Evolutionary conservation across 2,113 vertebrate species (phyloP), one percentile per base, ranked within the genome.

Genomic region (Podarcis raffonei): DNA sequence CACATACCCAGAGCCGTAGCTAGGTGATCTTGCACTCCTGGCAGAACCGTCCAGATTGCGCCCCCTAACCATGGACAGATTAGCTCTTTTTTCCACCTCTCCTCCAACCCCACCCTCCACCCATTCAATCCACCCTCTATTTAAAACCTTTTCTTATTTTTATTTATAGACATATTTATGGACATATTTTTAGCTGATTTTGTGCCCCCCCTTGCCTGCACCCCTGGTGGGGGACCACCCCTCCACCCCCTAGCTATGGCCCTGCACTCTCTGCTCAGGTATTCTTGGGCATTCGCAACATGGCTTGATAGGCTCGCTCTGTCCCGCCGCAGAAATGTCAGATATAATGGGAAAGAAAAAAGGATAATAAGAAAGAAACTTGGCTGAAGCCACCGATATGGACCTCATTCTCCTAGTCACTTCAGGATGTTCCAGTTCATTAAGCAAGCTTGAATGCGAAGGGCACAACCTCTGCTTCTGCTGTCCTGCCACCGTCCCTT

Each of bases 381-480:
- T 68, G 72, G 71, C 72, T 83, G 59, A 83, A 88, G 81, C 81
- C 39, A 66, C 81, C 30, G 37, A 88, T 83, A 88, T 83, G 81
- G 87, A 77, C 87, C 81, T 88, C 87, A 77, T 83, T 88, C 87
- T 83, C 81, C 72, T 27, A 48, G 81, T 83, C 87, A 57, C 87
- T 88, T 83, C 71, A 88, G 79, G 68, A 88, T 37, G 30, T 83
- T 83, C 71, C 87, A 83, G 81, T 77, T 88, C 87, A 88, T 88
- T 88, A 88, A 88, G 81, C 72, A 83, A 77, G 74, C 87, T 35
- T 88, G 72, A 88, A 88, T 77, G 87, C 30, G 39, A 66, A 88
- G 87, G 87, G 81, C 87, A 77, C 81, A 83, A 88, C 87, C 81
- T 83, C 74, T 76, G 81, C 62, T 88, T 88, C 87, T 83, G 81